phyloP scores from a whole-genome alignment of 1,140 invertebrate genomes.

The Caenorhabditis latens region DNA sequence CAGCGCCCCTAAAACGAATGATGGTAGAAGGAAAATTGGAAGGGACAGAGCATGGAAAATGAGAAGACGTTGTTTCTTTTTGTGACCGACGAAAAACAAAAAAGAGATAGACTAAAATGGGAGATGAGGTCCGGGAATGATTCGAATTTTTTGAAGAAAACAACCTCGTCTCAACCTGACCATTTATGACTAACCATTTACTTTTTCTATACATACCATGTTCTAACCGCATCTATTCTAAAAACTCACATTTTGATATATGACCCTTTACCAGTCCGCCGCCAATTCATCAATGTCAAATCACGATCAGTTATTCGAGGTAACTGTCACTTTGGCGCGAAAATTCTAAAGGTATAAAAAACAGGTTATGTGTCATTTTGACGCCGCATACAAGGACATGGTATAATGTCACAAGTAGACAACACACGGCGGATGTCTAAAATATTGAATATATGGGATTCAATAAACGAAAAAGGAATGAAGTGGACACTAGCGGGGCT shows the following conservation, averaged over 20 bases:
- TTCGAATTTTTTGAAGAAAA: no score
- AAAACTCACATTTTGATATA: conserved; percentile 23
- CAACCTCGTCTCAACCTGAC: no score
- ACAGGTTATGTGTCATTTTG: conserved; percentile 34
- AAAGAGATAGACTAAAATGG: no score
- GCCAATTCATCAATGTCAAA: conserved; percentile 54
- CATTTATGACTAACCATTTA: no score
- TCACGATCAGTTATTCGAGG: conserved; percentile 51
- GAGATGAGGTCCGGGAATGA: no score
- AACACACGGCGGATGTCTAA: background rate
- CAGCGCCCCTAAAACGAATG: conserved; percentile 46
- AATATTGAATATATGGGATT: background rate
- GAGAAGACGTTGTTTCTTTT: conserved; percentile 19
- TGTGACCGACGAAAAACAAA: background rate
- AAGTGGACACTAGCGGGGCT: background rate
- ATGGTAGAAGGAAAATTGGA: background rate
- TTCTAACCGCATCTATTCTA: background rate
- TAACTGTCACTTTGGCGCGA: conserved; percentile 47
- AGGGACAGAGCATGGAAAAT: background rate
- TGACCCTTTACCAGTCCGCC: conserved; percentile 19
- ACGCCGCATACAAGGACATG: background rate
- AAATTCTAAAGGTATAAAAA: background rate
- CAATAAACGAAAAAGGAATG: background rate
- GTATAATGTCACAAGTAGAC: background rate
- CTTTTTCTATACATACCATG: background rate